phyloP scores from a whole-genome alignment of 2,797 vertebrate species.

The Dicrostonyx torquatus region DNA sequence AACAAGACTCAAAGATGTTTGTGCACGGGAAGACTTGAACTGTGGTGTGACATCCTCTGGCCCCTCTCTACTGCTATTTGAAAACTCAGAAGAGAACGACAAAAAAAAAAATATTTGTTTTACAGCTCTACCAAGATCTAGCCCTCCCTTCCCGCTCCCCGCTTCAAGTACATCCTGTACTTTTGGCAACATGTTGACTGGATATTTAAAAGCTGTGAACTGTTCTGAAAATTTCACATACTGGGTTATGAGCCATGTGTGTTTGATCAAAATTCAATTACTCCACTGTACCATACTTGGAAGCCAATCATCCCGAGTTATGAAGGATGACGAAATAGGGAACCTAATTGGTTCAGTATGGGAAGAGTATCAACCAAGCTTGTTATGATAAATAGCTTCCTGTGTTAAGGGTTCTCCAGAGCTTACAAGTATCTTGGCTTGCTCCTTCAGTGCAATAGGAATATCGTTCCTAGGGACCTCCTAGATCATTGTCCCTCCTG shows the following conservation, averaged over 20 bases:
- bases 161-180: conserved; percentile 92
- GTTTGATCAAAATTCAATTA: conserved; percentile 98
- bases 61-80: conserved; percentile 84
- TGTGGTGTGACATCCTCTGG: conserved; percentile 75
- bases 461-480: conserved; percentile 81
- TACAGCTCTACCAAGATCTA: conserved; percentile 89
- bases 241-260: conserved; percentile 94
- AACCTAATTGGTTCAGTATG: conserved; percentile 95
- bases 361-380: conserved; percentile 91
- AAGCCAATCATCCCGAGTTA: conserved; percentile 92
- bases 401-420: conserved; percentile 92
- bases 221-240: conserved; percentile 90
- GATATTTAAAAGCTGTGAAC: conserved; percentile 91
- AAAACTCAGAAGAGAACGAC: conserved; percentile 86
- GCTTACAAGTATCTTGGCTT: conserved; percentile 90
- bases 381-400: conserved; percentile 95
- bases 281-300: conserved; percentile 92
- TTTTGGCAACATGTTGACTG: conserved; percentile 91
- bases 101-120: conserved; percentile 88
- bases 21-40: conserved; percentile 55
- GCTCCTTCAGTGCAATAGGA: conserved; percentile 87
- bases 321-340: conserved; percentile 93
- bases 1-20: conserved; percentile 61
- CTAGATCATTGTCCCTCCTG: neutral
- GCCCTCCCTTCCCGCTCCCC: conserved; percentile 82